Base-by-base conservation (phyloP, 2,888 invertebrate genomes). In the Aporophyla nigra region DNA sequence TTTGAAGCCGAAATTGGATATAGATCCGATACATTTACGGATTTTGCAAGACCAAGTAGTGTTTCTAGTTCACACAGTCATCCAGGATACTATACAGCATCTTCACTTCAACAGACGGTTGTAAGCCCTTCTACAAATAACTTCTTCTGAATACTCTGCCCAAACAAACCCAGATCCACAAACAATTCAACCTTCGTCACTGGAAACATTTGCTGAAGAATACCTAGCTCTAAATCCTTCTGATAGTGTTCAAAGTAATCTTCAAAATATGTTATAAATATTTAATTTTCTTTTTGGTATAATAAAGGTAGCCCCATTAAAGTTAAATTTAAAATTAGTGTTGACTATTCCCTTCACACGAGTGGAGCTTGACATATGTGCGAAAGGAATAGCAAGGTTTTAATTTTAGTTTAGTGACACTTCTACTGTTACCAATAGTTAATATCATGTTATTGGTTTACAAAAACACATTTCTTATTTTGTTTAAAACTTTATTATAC, bases 401-500 rank as follows among this genome's bases (percentile, higher is more conserved):
- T 72, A 65, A 72, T 72, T 72, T 65, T 72, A 71, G 62, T 63
- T 75, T 72, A 74, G 67, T 78, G 78, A 71, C 71, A 71, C 63
- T 71, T 71, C 46, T 71, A 56, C 46, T 33, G 33, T 2, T 33
- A 33, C 33, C 33, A 33, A 33, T 33, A 33, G 33, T 33, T 33
- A 33, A 33, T 33, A 33, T 33, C 33, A 33, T 33, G 33, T 33
- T 33, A 33, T 33, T 33, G 33, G 43, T 74, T 74, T 61, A 68
- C 53, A 74, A 74, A 68, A 74, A 74, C 63, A 74, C 63, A 63
- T 74, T 74, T 56, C 74, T 56, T 69, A 63, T 58, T 69, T 74
- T 63, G 74, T 76, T 80, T 54, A 77, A 70, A 80, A 69, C 76
- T 77, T 80, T 71, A 68, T 65, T 71, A 71, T 74, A 65, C 74